A percentile compares a stretch with the other conserved stretches of the same genome.
phyloP scores from a whole-genome alignment of 1,140 invertebrate genomes.

The Doryteuthis pealeii region DNA sequence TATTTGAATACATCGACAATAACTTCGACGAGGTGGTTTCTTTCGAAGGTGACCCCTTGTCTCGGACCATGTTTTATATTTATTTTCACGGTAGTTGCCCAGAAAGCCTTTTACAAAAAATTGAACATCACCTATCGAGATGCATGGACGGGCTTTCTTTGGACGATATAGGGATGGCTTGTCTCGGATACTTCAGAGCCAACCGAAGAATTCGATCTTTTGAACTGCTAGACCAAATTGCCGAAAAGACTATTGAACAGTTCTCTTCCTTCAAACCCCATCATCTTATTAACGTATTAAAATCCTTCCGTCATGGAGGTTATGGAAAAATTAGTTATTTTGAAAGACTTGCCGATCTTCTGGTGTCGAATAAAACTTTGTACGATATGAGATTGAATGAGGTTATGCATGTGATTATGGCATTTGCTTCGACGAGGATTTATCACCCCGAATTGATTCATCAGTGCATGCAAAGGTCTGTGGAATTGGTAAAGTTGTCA shows the following conservation, averaged over 20 bases:
- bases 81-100: slow-evolving; percentile 12
- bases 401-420: slow-evolving; percentile 13
- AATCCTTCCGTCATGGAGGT: slow-evolving; percentile 7
- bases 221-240: not conserved
- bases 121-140: slow-evolving; percentile 3
- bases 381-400: not conserved
- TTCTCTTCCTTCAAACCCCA: not conserved
- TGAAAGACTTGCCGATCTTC: not conserved
- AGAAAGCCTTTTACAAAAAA: not conserved
- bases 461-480: not conserved
- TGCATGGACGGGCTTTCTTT: not conserved
- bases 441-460: slow-evolving; percentile 1
- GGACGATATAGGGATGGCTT: not conserved
- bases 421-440: slow-evolving; percentile 3
- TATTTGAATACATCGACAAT: slow-evolving; percentile 5
- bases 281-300: slow-evolving; percentile 5
- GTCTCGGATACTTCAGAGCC: slow-evolving; percentile 13
- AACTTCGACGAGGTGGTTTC: not conserved
- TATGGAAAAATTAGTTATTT: slow-evolving; percentile 12
- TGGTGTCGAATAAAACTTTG: not conserved
- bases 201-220: slow-evolving; percentile 11
- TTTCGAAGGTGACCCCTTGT: not conserved
- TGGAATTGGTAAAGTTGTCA: not conserved
- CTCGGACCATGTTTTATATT: slow-evolving; percentile 5
- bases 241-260: not conserved